These are phyloP conservation scores for Emmelina monodactyla DNA, from an alignment of 2,888 invertebrate species.

Conservation along the genomic window DNA sequence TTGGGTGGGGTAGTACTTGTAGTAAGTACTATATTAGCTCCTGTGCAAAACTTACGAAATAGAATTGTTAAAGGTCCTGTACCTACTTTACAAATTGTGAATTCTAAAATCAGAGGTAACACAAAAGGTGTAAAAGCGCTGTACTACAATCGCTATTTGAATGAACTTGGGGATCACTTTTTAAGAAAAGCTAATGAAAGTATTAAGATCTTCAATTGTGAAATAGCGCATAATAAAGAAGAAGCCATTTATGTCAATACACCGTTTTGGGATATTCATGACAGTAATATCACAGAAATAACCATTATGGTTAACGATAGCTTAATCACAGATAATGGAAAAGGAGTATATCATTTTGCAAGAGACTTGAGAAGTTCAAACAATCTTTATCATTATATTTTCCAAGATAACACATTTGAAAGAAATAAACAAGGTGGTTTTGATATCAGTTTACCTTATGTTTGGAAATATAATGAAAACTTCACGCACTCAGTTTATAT, in stretches of 20 bases:
- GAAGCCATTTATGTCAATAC: slow-evolving; percentile 86
- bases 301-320: slow-evolving; percentile 88
- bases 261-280: slow-evolving; percentile 85
- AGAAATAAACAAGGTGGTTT: slow-evolving; percentile 88
- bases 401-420: slow-evolving; percentile 87
- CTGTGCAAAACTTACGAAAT: slow-evolving; percentile 75
- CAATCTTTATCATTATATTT: slow-evolving; percentile 94
- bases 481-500: slow-evolving; percentile 91
- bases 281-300: slow-evolving; percentile 89
- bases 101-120: slow-evolving; percentile 82
- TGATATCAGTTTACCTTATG: slow-evolving; percentile 88
- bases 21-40: slow-evolving; percentile 76
- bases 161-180: slow-evolving; percentile 86
- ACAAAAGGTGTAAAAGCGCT: slow-evolving; percentile 80
- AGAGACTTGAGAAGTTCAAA: slow-evolving; percentile 95
- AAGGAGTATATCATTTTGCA: slow-evolving; percentile 88
- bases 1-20: slow-evolving; percentile 84
- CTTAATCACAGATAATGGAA: slow-evolving; percentile 85
- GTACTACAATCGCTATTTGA: slow-evolving; percentile 88
- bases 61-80: slow-evolving; percentile 80
- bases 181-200: slow-evolving; percentile 88
- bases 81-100: slow-evolving; percentile 75
- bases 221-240: slow-evolving; percentile 79
- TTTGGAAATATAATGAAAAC: slow-evolving; percentile 95
- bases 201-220: slow-evolving; percentile 79